Percentiles rank a stretch among this genome's conserved stretches.
Conservation (phyloP, 2,888 invertebrate genomes). For the Polylopha cassiicola region DNA sequence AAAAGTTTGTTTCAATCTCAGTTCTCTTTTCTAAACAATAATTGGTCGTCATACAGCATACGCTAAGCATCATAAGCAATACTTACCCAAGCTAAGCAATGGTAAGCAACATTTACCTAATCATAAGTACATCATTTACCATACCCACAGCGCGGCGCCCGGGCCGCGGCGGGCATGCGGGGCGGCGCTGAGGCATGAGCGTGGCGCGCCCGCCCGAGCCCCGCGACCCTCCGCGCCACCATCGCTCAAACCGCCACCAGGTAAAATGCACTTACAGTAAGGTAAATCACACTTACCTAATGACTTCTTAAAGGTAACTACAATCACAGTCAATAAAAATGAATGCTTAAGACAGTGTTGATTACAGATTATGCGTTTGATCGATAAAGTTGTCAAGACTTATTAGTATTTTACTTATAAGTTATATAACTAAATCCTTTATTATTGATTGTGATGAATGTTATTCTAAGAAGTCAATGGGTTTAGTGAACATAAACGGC, state of each 20-base stretch:
- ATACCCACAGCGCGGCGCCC: conserved; percentile 20
- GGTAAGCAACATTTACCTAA: not conserved
- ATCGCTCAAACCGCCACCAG: conserved; percentile 59
- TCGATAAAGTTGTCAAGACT: no score
- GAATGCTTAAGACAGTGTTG: no score
- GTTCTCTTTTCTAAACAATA: no score
- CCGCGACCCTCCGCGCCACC: conserved; percentile 67
- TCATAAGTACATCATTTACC: conserved; percentile 3
- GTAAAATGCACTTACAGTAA: conserved; percentile 33
- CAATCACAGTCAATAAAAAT: no score
- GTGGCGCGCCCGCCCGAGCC: conserved; percentile 70
- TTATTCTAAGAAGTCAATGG: conserved; percentile 2
- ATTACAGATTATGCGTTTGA: no score
- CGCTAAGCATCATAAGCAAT: no score
- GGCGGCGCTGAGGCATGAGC: conserved; percentile 69
- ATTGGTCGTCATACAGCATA: no score
- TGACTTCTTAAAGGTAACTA: not conserved
- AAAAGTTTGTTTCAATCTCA: no score
- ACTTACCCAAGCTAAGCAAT: no score
- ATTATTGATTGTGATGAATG: no score
- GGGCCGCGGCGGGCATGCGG: conserved; percentile 51
- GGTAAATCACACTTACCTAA: not conserved
- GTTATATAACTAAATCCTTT: not conserved
- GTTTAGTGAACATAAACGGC: no score
- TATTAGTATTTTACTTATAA: not conserved